Base-by-base conservation (phyloP, 2,113 vertebrate genomes). In the Panthera uncia region DNA sequence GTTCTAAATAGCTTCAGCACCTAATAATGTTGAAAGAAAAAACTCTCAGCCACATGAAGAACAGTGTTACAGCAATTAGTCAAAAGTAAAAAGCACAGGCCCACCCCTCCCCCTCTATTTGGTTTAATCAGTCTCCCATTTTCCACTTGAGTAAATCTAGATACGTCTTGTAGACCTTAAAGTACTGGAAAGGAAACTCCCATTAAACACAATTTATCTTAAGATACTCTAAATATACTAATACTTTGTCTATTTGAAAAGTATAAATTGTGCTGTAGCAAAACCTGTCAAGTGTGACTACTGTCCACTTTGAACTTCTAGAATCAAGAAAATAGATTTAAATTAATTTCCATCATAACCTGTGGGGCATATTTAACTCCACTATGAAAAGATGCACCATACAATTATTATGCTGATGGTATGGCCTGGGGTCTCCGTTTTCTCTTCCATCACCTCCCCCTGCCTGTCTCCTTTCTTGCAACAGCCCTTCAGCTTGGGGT, bases 251-350 rank as follows among this genome's bases (percentile, higher is more conserved):
- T 11, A 10, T 68, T 92, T 94, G 31, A 80, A 73, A 74, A 71
- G 69, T 27, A 38, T 88, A 91, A 73, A 13, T 45, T 88, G 11
- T 55, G 36, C 29, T 78, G 21, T 45, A 78, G 33, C 18, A 94
- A 38, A 65, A 52, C 36, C 25, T 52, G 10, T 87, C 3, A 23
- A 38, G 5, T 45, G 4, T 88, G 69, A 69, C 11, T 63, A n/a
- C 13, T 91, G 13, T 81, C 14, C 66, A 91, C 1, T 61, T n/a
- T 91, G 18, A 91, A 91, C 14, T 88, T 96, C 78, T 83, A 48
- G 38, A 19, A 79, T 73, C 12, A 85, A 81, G 50, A 89, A 93
- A 66, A 31, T 66, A 94, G n/a, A 82, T 87, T 94, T 82, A 78
- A 91, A 82, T 48, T 57, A 4, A 50, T 68, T 81, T 27, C 25